Evolutionary conservation across 2,888 invertebrate species (phyloP).

Genomic region (Clanis bilineata): DNA sequence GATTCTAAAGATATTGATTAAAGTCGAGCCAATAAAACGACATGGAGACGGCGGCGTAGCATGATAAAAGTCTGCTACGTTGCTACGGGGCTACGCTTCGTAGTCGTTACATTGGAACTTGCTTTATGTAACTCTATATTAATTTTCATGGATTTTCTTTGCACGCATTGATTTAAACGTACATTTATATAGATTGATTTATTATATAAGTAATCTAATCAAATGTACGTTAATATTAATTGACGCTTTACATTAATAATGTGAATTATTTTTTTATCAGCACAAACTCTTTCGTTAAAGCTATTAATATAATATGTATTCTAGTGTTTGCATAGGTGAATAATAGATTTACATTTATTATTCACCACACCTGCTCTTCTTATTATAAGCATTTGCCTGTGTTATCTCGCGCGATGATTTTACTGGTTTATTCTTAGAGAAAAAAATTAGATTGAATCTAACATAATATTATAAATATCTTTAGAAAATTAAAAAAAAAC

Average conservation of each 20-base stretch:
- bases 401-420: neutral
- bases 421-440: too few relatives aligned
- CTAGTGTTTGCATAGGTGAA: neutral
- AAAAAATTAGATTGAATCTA: too few relatives aligned
- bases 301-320: neutral
- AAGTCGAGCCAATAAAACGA: conserved; percentile 10
- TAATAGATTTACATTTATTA: too few relatives aligned
- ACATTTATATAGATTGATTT: too few relatives aligned
- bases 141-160: neutral
- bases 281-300: neutral
- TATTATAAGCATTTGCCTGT: neutral
- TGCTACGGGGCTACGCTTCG: conserved; percentile 16
- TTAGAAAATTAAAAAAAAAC: too few relatives aligned
- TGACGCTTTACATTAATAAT: too few relatives aligned
- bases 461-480: too few relatives aligned
- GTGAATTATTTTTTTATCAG: too few relatives aligned
- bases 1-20: conserved; percentile 9
- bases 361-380: too few relatives aligned
- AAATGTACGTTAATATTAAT: too few relatives aligned
- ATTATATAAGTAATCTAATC: too few relatives aligned
- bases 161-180: neutral
- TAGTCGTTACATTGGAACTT: conserved; percentile 7
- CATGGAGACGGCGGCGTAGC: neutral
- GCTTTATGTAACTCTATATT: neutral
- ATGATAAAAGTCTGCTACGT: conserved; percentile 21